These are phyloP conservation scores for Dione juno DNA, from an alignment of 2,888 invertebrate species.

Conservation along the genomic window DNA sequence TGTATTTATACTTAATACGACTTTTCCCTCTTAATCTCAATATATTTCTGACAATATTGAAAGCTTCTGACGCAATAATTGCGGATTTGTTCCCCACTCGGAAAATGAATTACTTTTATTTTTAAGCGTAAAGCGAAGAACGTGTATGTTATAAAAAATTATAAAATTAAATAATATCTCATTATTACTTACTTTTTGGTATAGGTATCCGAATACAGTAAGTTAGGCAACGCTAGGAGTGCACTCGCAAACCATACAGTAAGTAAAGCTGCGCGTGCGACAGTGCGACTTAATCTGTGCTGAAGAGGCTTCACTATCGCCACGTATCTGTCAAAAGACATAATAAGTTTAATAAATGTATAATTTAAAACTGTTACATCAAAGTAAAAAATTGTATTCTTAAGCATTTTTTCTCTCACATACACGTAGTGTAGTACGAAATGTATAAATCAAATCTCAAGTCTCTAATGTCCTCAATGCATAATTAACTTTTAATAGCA, in stretches of 20 bases:
- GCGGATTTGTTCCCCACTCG: too few species aligned
- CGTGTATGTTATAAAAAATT: too few species aligned
- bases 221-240: slow-evolving; percentile 89
- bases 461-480: too few species aligned
- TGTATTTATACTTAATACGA: too few species aligned
- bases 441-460: too few species aligned
- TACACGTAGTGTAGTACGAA: too few species aligned
- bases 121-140: too few species aligned
- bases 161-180: background rate
- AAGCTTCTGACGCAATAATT: too few species aligned
- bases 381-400: background rate
- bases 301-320: slow-evolving; percentile 95
- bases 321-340: slow-evolving; percentile 86
- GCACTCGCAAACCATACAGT: slow-evolving; percentile 92
- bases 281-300: slow-evolving; percentile 90
- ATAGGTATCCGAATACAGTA: slow-evolving; percentile 90
- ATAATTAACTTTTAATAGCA: background rate
- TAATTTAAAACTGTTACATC: background rate
- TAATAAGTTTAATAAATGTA: background rate
- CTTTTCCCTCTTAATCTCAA: too few species aligned
- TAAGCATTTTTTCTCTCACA: too few species aligned
- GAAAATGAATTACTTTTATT: too few species aligned
- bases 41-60: too few species aligned
- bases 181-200: slow-evolving; percentile 85
- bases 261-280: slow-evolving; percentile 88